Base-by-base conservation (phyloP, 2,113 vertebrate species). In the Sapayoa aenigma region DNA sequence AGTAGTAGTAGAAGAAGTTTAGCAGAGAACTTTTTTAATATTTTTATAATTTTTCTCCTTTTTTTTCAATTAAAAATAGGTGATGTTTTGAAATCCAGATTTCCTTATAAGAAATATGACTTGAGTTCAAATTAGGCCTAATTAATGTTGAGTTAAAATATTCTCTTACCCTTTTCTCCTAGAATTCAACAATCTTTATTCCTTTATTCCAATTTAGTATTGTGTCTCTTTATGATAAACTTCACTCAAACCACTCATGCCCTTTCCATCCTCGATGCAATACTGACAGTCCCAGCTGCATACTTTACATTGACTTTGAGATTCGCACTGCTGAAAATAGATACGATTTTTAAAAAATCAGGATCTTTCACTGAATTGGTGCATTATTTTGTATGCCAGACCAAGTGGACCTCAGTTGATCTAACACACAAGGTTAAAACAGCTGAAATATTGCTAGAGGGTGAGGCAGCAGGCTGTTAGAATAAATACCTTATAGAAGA, bases 1-100 rank as follows among this genome's bases (percentile, higher is more conserved):
- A 97, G 99, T 98, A 75, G 59, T 14, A 37, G 4, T 35, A 53
- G 4, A 80, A 42, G 23, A 50, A 33, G 81, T 90, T 86, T 47
- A 46, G 39, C 52, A 67, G 72, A 69, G 12, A 94, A 52, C 31
- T 24, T 7, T 5, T 88, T 67, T 47, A 4, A 4, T 56, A 39
- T 31, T 65, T 66, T 83, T 35, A 46, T 73, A 6, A 31, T 50
- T 86, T 73, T 65, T 60, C 24, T 66, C 14, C 3, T 6, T 22
- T 46, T 67, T 68, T 63, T 58, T 49, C 1, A 4, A 0, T 74
- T 68, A 74, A 55, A 55, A 65, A 52, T 37, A 39, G 5, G 3
- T 88, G 28, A n/a, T 35, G 17, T 27, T 87, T 94, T 91, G 47
- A 94, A 94, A 72, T 87, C 53, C 39, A 65, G 17, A 12, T 73